Evolutionary conservation across 1,140 invertebrate genomes (phyloP), one percentile per base, ranked within the genome.

Genomic region (Bombus confusus): DNA sequence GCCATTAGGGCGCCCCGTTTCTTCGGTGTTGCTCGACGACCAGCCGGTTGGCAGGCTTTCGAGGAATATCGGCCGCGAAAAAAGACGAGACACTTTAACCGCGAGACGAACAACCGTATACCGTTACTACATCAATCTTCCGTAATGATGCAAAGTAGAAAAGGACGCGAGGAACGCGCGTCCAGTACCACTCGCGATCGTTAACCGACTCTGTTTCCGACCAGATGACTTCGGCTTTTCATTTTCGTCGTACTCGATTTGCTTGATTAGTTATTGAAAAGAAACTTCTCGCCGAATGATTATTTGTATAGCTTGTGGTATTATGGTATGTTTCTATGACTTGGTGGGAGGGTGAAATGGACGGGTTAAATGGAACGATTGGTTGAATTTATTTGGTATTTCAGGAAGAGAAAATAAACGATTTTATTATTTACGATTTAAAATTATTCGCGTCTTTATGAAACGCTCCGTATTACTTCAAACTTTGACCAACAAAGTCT

Each of bases 61-160:
- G 68, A 62, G 83, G 73, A 80, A 85, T 85, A 85, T 85, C 77
- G 83, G 43, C 68, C 83, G 66, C 34, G 83, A 80, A 85, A 85
- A 85, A 85, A 85, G 52, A 85, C 52, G 83, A 77, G 77, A 85
- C 77, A 85, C 83, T 85, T 85, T 80, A 85, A 85, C 75, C 66
- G 76, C 76, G 83, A 79, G 83, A 80, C 59, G 83, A 72, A 79
- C 83, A 85, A 73, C 76, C 77, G 68, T 85, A 64, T 85, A 85
- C 83, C 83, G 83, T 85, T 85, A 85, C 83, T 59, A 85, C 83
- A 85, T 85, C 83, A 85, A 85, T 85, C 83, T 85, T 85, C 83
- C 83, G 68, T 85, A 85, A 85, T 85, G 83, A 85, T 85, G 83
- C 77, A 85, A 85, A 85, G 83, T 68, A 72, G 83, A 84, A 69